phyloP scores from a whole-genome alignment of 2,797 vertebrate genomes.

The Holocentrus rufus region DNA sequence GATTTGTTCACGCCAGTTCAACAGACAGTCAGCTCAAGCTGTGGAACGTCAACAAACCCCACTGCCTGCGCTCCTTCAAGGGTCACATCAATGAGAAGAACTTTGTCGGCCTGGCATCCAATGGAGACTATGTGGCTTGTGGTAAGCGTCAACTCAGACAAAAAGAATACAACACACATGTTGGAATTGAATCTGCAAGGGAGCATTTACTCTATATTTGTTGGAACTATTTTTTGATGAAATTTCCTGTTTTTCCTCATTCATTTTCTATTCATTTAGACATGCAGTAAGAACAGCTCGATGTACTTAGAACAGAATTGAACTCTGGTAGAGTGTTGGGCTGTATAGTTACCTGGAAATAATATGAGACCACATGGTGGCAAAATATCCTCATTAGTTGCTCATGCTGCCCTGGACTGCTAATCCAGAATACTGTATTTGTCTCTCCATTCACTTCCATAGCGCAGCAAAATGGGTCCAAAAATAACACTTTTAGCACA shows the following conservation, averaged over 20 bases:
- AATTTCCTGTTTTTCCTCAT: too few species aligned
- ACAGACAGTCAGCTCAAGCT: conserved; percentile 99
- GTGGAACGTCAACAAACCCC: conserved; percentile 98
- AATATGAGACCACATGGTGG: too few species aligned
- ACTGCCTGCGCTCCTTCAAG: conserved; percentile 98
- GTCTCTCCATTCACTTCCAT: too few species aligned
- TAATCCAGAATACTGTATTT: too few species aligned
- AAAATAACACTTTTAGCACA: too few species aligned
- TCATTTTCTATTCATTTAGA: too few species aligned
- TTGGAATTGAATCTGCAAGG: neutral
- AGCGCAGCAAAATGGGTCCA: too few species aligned
- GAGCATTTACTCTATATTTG: neutral
- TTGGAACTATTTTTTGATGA: neutral
- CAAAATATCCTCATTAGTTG: too few species aligned
- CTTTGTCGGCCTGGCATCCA: conserved; percentile 97
- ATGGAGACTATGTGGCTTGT: conserved; percentile 98
- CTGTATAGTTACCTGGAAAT: too few species aligned
- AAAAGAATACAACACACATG: neutral
- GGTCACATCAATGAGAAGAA: conserved; percentile 99
- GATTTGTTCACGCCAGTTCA: conserved; percentile 80
- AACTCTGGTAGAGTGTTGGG: too few species aligned
- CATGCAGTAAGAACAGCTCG: neutral
- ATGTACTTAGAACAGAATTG: neutral
- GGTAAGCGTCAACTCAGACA: conserved; percentile 79
- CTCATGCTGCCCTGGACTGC: too few species aligned